Evolutionary conservation across 2,888 invertebrate genomes (phyloP).

Genomic region (Aphelenchoides bicaudatus): DNA sequence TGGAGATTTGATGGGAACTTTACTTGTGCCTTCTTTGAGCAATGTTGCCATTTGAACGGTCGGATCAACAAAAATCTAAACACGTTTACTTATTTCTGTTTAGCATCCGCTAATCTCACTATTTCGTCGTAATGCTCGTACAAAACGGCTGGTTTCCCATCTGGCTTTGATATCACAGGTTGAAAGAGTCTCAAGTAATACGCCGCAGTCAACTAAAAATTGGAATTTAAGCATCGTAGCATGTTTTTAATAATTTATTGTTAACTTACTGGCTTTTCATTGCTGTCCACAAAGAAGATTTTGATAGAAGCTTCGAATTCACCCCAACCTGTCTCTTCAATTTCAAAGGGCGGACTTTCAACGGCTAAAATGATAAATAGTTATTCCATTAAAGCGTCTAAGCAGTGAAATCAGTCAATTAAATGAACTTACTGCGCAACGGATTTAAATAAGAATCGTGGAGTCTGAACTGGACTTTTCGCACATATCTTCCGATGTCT

Average conservation of each 20-base stretch:
- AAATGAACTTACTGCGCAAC: conserved; percentile 65
- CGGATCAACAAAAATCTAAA: conserved; percentile 27
- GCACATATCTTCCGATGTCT: conserved; percentile 35
- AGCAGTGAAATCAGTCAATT: not conserved
- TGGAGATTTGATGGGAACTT: conserved; percentile 11
- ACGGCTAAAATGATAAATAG: conserved; percentile 67
- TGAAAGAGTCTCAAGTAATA: conserved; percentile 51
- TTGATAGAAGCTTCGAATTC: conserved; percentile 98
- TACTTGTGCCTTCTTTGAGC: conserved; percentile 13
- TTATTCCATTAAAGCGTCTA: not conserved
- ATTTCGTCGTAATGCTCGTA: conserved; percentile 55
- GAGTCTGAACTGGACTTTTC: conserved; percentile 66
- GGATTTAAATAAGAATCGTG: conserved; percentile 95
- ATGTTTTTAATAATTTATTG: not conserved
- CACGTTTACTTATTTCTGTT: not conserved
- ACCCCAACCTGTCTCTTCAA: conserved; percentile 98
- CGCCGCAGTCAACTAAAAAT: conserved; percentile 41
- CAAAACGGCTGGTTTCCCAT: conserved; percentile 39
- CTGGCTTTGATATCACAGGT: conserved; percentile 38
- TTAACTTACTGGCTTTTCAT: conserved; percentile 76
- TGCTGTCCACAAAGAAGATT: conserved; percentile 91
- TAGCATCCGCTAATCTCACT: conserved; percentile 26
- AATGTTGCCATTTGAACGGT: conserved; percentile 29
- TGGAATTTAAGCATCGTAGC: not conserved
- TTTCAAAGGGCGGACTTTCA: conserved; percentile 90